A percentile compares a stretch with the other conserved stretches of the same genome.
Conservation (phyloP, 2,888 invertebrate species). For the Drosophila mettleri region DNA sequence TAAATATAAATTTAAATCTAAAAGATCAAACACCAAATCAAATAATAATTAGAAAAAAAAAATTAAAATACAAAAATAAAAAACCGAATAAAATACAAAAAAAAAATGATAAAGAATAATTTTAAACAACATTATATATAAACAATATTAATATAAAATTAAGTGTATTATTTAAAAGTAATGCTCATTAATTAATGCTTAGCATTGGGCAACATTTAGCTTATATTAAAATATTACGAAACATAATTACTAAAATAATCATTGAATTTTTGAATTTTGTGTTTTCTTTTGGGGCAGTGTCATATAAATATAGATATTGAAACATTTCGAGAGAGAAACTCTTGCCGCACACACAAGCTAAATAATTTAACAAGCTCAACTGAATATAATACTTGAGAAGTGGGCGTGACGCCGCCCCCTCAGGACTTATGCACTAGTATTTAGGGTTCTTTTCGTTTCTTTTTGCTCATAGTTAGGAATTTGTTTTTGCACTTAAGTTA, state of each 20-base stretch:
- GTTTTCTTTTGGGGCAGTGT: neutral
- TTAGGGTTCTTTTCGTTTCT: constrained; percentile 26
- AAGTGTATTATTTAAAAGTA: neutral
- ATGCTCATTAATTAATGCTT: constrained; percentile 9
- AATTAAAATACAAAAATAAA: neutral
- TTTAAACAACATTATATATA: neutral
- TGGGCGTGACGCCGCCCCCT: constrained; percentile 53
- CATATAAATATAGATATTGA: neutral
- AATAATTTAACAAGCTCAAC: constrained; percentile 29
- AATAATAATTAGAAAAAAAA: neutral
- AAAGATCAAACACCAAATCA: neutral
- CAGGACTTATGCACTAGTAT: constrained; percentile 39
- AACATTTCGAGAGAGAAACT: constrained; percentile 6
- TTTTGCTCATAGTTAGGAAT: constrained; percentile 70
- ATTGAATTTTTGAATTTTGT: neutral
- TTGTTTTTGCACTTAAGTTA: constrained; percentile 55
- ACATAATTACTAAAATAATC: neutral
- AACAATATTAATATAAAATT: neutral
- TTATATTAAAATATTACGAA: neutral
- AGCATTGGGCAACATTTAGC: neutral
- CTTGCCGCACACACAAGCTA: constrained; percentile 32
- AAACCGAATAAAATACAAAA: constrained; percentile 1
- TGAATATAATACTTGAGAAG: constrained; percentile 73
- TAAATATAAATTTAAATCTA: too few species aligned
- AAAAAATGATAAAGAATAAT: neutral